A percentile compares a stretch with the other conserved stretches of the same genome.
These are phyloP conservation scores for Elephas maximus DNA, from an alignment of 2,113 vertebrate genomes.

Conservation along the genomic window DNA sequence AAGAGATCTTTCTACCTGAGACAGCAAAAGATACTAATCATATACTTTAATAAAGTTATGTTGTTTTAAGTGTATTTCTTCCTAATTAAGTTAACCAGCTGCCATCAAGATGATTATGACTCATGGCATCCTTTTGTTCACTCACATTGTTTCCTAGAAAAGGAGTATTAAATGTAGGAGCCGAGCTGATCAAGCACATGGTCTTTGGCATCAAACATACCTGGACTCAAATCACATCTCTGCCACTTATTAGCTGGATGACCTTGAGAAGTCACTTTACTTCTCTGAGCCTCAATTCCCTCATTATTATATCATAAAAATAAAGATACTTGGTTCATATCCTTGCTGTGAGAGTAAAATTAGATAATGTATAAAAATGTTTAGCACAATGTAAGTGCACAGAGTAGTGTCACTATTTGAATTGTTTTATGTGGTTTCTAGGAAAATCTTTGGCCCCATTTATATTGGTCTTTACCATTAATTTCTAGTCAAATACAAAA, in stretches of 20 bases:
- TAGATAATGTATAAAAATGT: background rate
- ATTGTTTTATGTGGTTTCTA: background rate
- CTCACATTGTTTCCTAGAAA: background rate
- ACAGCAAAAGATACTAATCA: background rate
- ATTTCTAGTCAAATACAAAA: conserved; percentile 25
- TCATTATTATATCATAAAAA: background rate
- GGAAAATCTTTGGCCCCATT: background rate
- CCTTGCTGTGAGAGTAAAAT: background rate
- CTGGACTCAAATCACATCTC: background rate
- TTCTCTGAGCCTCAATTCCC: too few relatives aligned
- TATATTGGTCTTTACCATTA: background rate
- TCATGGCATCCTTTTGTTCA: background rate
- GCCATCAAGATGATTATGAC: too few relatives aligned
- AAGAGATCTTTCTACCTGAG: background rate
- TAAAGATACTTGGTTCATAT: background rate
- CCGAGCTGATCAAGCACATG: background rate
- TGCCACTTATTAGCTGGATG: background rate
- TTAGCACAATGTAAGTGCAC: background rate
- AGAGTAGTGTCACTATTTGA: background rate
- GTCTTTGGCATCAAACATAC: background rate
- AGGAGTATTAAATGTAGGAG: background rate
- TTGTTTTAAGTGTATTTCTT: conserved; percentile 29
- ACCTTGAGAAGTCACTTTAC: too few relatives aligned
- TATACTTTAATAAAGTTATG: background rate
- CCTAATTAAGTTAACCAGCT: background rate